Base-by-base conservation (phyloP, 2,113 vertebrate species). In the Oreochromis tanganicae region DNA sequence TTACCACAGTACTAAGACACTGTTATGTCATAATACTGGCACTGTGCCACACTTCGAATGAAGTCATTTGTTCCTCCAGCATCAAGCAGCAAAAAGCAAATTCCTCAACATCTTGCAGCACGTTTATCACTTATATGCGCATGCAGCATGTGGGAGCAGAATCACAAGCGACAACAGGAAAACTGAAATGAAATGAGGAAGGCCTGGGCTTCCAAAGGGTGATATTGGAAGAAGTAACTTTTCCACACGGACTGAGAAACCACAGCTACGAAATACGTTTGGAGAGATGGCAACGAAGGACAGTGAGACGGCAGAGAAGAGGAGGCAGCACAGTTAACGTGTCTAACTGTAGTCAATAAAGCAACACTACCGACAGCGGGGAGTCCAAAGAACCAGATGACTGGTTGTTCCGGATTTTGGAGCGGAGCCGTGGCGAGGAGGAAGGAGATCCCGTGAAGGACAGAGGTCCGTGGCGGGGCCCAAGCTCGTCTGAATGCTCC, bases 361-460 rank as follows among this genome's bases (percentile, higher is more conserved):
- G 48, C 56, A 55, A 87, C 86, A 29, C 95, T 95, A 99, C 98
- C 9, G 93, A 97, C 95, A 97, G 97, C 3, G 96, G 95, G 81
- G 98, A 96, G 83, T 99, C 98, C 94, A 97, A 94, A 5, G 97
- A 97, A 24, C 97, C 97, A 0, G 96, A 97, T 68, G 96, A 97
- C 73, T 97, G 95, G 0, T 96, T 96, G 92, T 95, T 96, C 50
- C 97, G 96, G 92, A 96, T 97, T 93, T 98, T 98, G 88, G 97
- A 97, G 80, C 96, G 94, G 36, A 98, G 97, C 7, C 97, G 97
- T 0, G 98, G 98, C 0, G 98, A 98, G 27, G 97, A 97, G 8
- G 97, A 96, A 0, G 97, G 97, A 0, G 98, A 99, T 86, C 97
- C 97, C 1, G 96, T 95, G 90, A 97, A 98, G 81, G 97, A 97